Conservation (phyloP, 1,140 invertebrate species). For the Brachionus manjavacas region DNA sequence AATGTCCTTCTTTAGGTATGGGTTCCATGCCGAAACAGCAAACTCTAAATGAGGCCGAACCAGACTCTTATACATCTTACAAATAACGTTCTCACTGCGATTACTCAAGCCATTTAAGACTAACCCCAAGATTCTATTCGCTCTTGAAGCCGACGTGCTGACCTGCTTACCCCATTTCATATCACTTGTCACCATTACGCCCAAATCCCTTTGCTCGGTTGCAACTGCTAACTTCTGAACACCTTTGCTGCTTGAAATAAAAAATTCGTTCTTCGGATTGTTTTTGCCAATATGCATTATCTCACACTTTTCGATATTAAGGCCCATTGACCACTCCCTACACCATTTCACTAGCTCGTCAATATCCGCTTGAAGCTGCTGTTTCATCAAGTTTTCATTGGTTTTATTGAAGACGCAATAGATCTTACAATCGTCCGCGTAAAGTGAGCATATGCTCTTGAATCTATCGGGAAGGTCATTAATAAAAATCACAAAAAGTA, state of each 20-base stretch:
- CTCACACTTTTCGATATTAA: neutral
- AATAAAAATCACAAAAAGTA: constrained; percentile 45
- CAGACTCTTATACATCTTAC: neutral
- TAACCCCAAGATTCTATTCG: neutral
- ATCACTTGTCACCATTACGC: constrained; percentile 38
- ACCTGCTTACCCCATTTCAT: constrained; percentile 42
- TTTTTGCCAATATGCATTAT: neutral
- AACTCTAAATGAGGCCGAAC: constrained; percentile 43
- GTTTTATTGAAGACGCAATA: neutral
- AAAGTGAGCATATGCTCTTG: neutral
- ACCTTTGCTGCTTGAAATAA: neutral
- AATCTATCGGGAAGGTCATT: constrained; percentile 43
- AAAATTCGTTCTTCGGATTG: neutral
- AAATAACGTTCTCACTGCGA: neutral
- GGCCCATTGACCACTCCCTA: neutral
- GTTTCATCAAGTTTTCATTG: neutral
- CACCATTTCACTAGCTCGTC: neutral
- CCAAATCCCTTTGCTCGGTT: constrained; percentile 10
- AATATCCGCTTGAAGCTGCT: neutral
- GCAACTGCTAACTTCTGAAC: neutral
- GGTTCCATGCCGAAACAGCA: constrained; percentile 44
- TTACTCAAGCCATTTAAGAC: neutral
- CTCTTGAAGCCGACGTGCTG: neutral
- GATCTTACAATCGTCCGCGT: constrained; percentile 33
- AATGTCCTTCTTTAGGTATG: constrained; percentile 35